These are phyloP conservation scores for Brienomyrus brachyistius DNA, from an alignment of 2,113 vertebrate species.

Conservation along the genomic window DNA sequence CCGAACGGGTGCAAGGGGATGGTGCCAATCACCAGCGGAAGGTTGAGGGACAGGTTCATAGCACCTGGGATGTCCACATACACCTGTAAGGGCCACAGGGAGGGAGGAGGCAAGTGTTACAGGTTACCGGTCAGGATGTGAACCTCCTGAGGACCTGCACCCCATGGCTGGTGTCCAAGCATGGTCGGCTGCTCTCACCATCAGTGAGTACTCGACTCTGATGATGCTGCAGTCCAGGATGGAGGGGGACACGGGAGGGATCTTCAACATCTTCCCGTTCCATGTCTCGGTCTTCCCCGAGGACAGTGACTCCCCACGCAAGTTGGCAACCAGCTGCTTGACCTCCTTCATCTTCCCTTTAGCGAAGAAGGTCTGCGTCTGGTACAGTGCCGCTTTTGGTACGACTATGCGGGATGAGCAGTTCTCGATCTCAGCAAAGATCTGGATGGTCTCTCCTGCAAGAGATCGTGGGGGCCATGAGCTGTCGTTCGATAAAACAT, in stretches of 20 bases:
- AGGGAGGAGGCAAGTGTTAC: neutral
- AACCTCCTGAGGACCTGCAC: no score
- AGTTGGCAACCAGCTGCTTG: constrained; percentile 88
- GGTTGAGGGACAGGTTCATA: constrained; percentile 91
- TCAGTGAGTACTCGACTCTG: constrained; percentile 92
- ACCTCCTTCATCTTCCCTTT: constrained; percentile 99
- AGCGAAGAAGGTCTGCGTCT: constrained; percentile 98
- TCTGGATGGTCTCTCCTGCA: constrained; percentile 95
- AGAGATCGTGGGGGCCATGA: neutral
- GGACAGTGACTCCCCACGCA: constrained; percentile 94
- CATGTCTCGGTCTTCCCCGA: constrained; percentile 97
- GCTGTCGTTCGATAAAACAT: neutral
- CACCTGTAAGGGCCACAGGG: constrained; percentile 59
- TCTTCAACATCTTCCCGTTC: constrained; percentile 94
- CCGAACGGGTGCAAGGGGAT: constrained; percentile 93
- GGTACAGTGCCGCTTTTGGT: constrained; percentile 98
- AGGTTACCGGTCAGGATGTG: neutral
- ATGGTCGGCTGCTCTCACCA: constrained; percentile 60
- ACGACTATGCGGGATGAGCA: constrained; percentile 96
- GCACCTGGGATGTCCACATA: constrained; percentile 98
- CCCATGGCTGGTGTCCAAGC: neutral
- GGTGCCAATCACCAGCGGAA: constrained; percentile 95
- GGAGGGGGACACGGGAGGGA: constrained; percentile 92
- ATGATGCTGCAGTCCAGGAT: constrained; percentile 98
- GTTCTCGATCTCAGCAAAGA: constrained; percentile 97